Evolutionary conservation across 2,797 vertebrate genomes (phyloP), one percentile per base, ranked within the genome.

Genomic region (Cheirogaleus major): DNA sequence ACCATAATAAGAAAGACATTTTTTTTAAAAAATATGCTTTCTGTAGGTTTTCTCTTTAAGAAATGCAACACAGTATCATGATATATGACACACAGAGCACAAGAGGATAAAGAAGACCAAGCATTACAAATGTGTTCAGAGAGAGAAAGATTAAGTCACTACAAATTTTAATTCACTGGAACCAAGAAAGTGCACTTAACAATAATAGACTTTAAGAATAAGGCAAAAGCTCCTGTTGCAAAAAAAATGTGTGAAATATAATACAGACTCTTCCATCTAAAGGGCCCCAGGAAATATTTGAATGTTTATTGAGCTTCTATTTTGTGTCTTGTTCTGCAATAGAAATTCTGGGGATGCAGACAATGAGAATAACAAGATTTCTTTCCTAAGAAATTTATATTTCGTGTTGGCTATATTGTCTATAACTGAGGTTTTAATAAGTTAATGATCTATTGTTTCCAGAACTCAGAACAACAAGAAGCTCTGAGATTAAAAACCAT

Each of bases 111-210:
- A 79, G 79, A 92, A 80, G 61, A 73, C 45, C 48, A 93, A 82
- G 75, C 79, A 90, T 93, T 96, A 76, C 86, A 94, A 95, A 96
- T 89, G 32, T 86, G 23, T 96, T 95, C 69, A 67, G 32, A 95
- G 78, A 95, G 48, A 94, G 63, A 94, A 76, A 93, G 65, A 92
- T 96, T 82, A 93, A 93, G 72, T 93, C 59, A 35, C 45, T 86
- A 63, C 41, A 87, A 82, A 85, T 96, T 94, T 95, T 97, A 96
- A 96, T 97, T 94, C 91, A 92, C 41, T 87, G 55, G 85, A 96
- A 96, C 59, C 67, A 76, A 78, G 76, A 96, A 97, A 92, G 94
- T 84, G 35, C n/a, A 83, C 7, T 59, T 92, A 92, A 90, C 48
- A 81, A 88, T 91, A 69, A 89, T 11, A 93, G 76, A 93, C 72